Conservation (phyloP, 2,113 vertebrate genomes). For the Mola mola region DNA sequence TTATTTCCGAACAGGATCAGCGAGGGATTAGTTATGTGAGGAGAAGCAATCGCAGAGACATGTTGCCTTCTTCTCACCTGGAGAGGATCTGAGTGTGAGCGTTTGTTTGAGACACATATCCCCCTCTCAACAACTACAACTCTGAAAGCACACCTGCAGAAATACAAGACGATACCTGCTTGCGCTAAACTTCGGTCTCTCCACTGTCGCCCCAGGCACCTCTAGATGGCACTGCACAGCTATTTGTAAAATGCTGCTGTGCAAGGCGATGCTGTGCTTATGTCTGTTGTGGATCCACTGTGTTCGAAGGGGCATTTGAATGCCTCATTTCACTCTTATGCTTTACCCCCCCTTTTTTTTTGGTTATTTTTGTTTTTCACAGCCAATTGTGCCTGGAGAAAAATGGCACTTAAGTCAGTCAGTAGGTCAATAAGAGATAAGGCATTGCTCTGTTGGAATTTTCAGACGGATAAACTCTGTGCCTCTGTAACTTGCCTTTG, state of each 20-base stretch:
- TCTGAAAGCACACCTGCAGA: constrained; percentile 73
- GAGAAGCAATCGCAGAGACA: constrained; percentile 68
- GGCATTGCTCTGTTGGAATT: constrained; percentile 30
- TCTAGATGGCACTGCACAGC: constrained; percentile 84
- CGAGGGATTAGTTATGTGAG: constrained; percentile 68
- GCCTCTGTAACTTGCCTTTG: not conserved
- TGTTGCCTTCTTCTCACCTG: constrained; percentile 56
- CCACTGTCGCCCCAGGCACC: constrained; percentile 36
- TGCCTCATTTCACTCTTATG: constrained; percentile 72
- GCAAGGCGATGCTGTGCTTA: not conserved
- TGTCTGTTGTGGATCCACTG: constrained; percentile 43
- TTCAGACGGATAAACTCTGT: constrained; percentile 9
- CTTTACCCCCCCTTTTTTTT: constrained; percentile 47
- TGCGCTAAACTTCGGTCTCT: not conserved
- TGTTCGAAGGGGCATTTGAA: constrained; percentile 65
- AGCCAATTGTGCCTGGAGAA: constrained; percentile 58
- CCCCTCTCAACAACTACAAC: constrained; percentile 62
- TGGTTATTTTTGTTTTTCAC: constrained; percentile 71
- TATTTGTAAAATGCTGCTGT: constrained; percentile 34
- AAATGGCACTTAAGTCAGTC: constrained; percentile 46
- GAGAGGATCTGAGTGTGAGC: constrained; percentile 46
- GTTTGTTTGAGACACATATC: constrained; percentile 51
- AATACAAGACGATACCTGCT: constrained; percentile 59
- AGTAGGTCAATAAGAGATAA: constrained; percentile 57
- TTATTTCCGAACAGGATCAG: constrained; percentile 64